These are phyloP conservation scores for Tachypleus tridentatus DNA, from an alignment of 1,140 invertebrate genomes.

Conservation along the genomic window DNA sequence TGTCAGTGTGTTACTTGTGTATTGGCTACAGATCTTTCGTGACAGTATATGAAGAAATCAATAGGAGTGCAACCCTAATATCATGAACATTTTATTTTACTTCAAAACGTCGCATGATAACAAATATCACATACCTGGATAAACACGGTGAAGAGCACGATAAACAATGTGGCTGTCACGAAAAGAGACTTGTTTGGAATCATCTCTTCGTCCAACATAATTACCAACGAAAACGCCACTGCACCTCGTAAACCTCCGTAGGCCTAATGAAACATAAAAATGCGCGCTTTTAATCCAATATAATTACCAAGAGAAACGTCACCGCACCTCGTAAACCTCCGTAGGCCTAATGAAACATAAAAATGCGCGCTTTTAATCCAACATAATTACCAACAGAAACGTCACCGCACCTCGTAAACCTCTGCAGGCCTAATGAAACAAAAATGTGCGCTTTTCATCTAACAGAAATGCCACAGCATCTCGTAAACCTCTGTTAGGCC, in stretches of 20 bases:
- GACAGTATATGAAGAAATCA: no score
- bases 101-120: no score
- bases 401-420: slow-evolving; percentile 53
- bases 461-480: no score
- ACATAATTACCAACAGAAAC: slow-evolving; percentile 47
- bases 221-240: slow-evolving; percentile 49
- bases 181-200: slow-evolving; percentile 41
- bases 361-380: slow-evolving; percentile 40
- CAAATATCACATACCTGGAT: slow-evolving; percentile 39
- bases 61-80: no score
- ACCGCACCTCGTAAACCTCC: slow-evolving; percentile 53
- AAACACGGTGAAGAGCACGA: slow-evolving; percentile 53
- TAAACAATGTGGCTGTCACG: slow-evolving; percentile 49
- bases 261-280: slow-evolving; percentile 44
- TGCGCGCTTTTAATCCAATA: slow-evolving; percentile 41
- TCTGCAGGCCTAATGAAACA: slow-evolving; percentile 40
- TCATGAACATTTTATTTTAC: no score
- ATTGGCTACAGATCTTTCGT: no score
- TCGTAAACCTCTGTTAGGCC: slow-evolving; percentile 1
- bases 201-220: slow-evolving; percentile 40
- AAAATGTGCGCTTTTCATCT: no score
- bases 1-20: no score
- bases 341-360: slow-evolving; percentile 47
- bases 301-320: slow-evolving; percentile 48
- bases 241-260: slow-evolving; percentile 54